Evolutionary conservation across 2,888 invertebrate genomes (phyloP).

Genomic region (Mythimna lalbum): DNA sequence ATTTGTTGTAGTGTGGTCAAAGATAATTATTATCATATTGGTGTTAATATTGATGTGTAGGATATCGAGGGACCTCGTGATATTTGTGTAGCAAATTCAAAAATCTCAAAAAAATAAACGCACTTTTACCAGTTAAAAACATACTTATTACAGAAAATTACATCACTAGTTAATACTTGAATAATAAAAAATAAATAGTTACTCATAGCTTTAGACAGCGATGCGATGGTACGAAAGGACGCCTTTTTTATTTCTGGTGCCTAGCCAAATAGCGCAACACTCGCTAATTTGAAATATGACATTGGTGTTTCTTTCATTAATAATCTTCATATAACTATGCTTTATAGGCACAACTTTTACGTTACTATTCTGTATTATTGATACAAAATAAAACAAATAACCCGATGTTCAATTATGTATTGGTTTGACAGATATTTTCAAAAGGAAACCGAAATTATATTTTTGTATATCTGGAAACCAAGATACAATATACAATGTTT

Average conservation of each 20-base stretch:
- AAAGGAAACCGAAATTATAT: background rate
- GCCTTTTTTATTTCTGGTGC: conserved; percentile 88
- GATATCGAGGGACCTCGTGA: background rate
- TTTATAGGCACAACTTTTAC: conserved; percentile 16
- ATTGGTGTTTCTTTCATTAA: conserved; percentile 74
- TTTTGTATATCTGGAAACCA: background rate
- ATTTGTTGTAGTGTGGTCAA: background rate
- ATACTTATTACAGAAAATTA: too few relatives aligned
- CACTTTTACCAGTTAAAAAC: background rate
- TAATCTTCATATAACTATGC: conserved; percentile 63
- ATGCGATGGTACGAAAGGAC: conserved; percentile 82
- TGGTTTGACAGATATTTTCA: conserved; percentile 77
- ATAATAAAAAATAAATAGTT: background rate
- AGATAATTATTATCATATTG: background rate
- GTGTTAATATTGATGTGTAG: background rate
- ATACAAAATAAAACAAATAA: conserved; percentile 69
- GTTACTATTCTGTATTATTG: conserved; percentile 40
- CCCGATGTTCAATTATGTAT: conserved; percentile 69
- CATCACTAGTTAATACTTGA: background rate
- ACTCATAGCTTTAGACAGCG: conserved; percentile 80
- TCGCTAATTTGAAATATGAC: conserved; percentile 80
- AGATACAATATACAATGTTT: background rate
- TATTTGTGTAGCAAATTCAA: background rate
- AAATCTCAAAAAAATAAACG: background rate
- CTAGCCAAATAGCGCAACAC: conserved; percentile 75